A percentile compares a stretch with the other conserved stretches of the same genome.
phyloP scores from a whole-genome alignment of 64 coral and sea anemone species.

The Porites lutea region DNA sequence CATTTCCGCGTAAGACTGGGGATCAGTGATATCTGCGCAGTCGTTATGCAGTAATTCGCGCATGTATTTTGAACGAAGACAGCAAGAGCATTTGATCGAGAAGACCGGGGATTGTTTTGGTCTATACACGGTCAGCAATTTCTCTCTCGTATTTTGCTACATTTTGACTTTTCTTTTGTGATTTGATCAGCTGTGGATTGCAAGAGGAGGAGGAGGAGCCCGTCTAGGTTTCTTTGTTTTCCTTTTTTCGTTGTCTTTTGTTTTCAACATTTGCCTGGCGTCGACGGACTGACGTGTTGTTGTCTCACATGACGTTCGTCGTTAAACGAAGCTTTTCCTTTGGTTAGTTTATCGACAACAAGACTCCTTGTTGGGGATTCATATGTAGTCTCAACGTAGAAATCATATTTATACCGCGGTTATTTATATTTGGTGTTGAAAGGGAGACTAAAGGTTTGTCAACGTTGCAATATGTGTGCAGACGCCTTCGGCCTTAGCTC shows the following conservation, averaged over 20 bases:
- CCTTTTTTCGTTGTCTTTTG: neutral
- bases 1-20: neutral
- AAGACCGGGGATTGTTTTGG: too few relatives aligned
- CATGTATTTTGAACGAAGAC: conserved; percentile 18
- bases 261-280: neutral
- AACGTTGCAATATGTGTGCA: neutral
- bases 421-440: neutral
- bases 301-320: neutral
- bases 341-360: neutral
- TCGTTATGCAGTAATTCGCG: neutral
- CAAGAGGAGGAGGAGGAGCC: neutral
- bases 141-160: neutral
- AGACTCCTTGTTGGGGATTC: neutral
- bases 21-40: neutral
- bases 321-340: neutral
- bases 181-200: neutral
- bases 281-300: conserved; percentile 16
- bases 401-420: neutral
- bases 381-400: neutral
- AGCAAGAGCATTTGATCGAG: neutral
- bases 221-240: neutral
- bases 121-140: neutral
- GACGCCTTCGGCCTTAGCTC: neutral
- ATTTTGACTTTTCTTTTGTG: neutral
- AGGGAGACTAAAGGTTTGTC: too few relatives aligned